Evolutionary conservation across 1,140 invertebrate species (phyloP), one percentile per base, ranked within the genome.

Genomic region (Atta colombica): DNA sequence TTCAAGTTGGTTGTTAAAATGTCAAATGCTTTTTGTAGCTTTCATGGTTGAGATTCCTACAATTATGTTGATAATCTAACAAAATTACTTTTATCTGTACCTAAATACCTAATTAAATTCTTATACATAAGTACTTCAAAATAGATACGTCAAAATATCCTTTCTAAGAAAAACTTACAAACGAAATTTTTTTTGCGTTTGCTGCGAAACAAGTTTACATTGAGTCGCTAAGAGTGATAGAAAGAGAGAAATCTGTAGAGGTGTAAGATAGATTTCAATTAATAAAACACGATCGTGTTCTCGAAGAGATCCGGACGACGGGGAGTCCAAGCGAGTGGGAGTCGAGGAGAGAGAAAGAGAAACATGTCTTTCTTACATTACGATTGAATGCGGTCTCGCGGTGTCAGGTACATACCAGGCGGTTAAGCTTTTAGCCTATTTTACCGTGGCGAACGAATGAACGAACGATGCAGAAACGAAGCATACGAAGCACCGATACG

Each of bases 341-440:
- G 55, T 14, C 16, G 71, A 65, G 61, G 58, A 86, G 55, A 68
- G 75, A 39, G 77, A 86, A 78, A 81, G 63, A 80, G 81, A 69
- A 39, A 35, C 58, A 84, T 45, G 45, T 81, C 69, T 35, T 31
- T 78, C 31, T 77, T 78, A 49, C 69, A 81, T 69, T 6, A 55
- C 39, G 51, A 75, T 14, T 39, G 74, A 74, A 60, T 28, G 78
- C 51, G 87, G 80, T 66, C 77, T 90, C 75, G 75, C 39, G 55
- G 58, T 85, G 80, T 90, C 80, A 85, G 89, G 80, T 87, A 90
- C 71, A 89, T 82, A 80, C 45, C 87, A 74, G 66, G 21, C 69
- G 51, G 89, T 28, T 89, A 87, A 65, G 85, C 66, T 74, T 84
- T 80, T 89, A 87, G 88, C 78, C 74, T 87, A 80, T 90, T 89